Percentiles rank a stretch among this genome's conserved stretches.
Evolutionary conservation across 2,113 vertebrate genomes (phyloP).

Genomic region (Pterophyllum scalare): DNA sequence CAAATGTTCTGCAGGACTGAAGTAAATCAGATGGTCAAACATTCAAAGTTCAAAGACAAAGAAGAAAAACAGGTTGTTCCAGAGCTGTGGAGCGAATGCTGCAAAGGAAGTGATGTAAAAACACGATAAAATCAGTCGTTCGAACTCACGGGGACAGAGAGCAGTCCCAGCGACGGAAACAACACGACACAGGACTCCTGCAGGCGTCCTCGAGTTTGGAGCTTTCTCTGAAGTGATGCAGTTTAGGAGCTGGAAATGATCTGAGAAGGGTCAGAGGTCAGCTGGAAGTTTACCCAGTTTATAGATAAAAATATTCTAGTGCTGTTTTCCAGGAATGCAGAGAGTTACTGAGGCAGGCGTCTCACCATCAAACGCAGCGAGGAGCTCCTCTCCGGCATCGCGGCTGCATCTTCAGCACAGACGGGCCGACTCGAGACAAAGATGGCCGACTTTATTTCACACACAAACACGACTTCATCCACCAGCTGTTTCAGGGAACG

Average conservation of each 20-base stretch:
- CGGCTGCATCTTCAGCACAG: background rate
- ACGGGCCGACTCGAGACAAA: background rate
- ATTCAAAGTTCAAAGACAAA: background rate
- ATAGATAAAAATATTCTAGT: background rate
- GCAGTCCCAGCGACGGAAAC: background rate
- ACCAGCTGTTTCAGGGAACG: background rate
- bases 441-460: background rate
- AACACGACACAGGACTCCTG: background rate
- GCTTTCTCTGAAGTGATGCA: background rate
- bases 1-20: background rate
- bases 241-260: background rate
- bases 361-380: no score
- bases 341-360: no score
- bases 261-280: conserved; percentile 11
- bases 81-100: no score
- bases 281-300: conserved; percentile 2
- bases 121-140: background rate
- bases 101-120: background rate
- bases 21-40: background rate
- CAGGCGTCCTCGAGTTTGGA: background rate
- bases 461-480: background rate
- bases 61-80: background rate
- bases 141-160: background rate
- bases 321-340: background rate
- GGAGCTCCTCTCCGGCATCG: background rate